Evolutionary conservation across 1,140 invertebrate genomes (phyloP), one percentile per base, ranked within the genome.

Genomic region (Aphidius gifuensis): DNA sequence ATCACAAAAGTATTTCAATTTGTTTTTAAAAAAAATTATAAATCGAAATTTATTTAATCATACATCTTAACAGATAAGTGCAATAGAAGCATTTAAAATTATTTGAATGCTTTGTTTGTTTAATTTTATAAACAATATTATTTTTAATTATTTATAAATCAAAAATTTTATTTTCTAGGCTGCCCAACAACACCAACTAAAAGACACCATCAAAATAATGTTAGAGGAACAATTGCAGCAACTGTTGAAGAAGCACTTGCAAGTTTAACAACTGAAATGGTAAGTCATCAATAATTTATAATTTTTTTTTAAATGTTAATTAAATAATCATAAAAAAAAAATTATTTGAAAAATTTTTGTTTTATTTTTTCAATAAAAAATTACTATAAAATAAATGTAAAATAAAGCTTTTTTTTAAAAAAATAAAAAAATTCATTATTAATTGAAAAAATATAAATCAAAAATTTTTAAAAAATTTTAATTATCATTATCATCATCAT

Each of bases 231-330:
- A 66, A 72, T 79, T 47, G 70, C 71, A 21, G 75, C 85, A 64
- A 86, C 85, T 43, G 86, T 88, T 66, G 86, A 88, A 75, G 84
- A 87, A 71, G 86, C 87, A 68, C 84, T 90, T 69, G 90, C 89
- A 76, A 89, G 87, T 79, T 86, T 91, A 72, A 90, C 89, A 64
- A 87, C 86, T 60, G 89, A 90, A 86, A 89, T 90, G 88, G 88
- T 91, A 83, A 88, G 88, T 81, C 4, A 32, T 32, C 4, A 32
- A 32, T 32, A 32, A 32, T 65, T 51, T n/a, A 49, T n/a, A n/a
- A 55, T 38, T 55, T 55, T 1, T 39, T 39, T 6, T 42, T 38
- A 9, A 9, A 21, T 32, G 23, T 23, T 39, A 11, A 56, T 42
- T n/a, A 42, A 32, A 1, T 6, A 56, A 6, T 11, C 8, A 46